These are phyloP conservation scores for Neodiprion virginianus DNA, from an alignment of 1,140 invertebrate genomes.

Conservation along the genomic window DNA sequence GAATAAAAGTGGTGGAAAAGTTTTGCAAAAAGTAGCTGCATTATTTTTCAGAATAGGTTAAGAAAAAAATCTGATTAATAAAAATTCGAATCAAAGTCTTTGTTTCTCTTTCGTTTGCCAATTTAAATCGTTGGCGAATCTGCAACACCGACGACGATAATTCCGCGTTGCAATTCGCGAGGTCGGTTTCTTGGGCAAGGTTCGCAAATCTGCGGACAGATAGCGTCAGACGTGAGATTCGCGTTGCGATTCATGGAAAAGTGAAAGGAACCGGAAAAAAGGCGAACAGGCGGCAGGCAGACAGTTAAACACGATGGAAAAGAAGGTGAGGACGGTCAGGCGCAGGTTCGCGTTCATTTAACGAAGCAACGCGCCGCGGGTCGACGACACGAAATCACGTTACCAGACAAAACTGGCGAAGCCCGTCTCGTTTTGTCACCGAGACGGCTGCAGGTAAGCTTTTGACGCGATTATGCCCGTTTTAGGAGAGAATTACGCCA, in stretches of 20 bases:
- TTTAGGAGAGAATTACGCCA: slow-evolving; percentile 5
- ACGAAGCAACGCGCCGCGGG: slow-evolving; percentile 15
- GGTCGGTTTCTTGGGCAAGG: too few species aligned
- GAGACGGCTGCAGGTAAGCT: slow-evolving; percentile 31
- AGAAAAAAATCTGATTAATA: not conserved
- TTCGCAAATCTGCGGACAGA: too few species aligned
- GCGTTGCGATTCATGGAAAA: not conserved
- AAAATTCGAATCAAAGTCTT: not conserved
- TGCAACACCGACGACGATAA: not conserved
- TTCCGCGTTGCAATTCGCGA: too few species aligned
- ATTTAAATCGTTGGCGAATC: not conserved
- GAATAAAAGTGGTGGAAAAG: not conserved
- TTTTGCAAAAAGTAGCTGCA: not conserved
- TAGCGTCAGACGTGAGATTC: too few species aligned
- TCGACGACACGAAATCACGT: slow-evolving; percentile 46
- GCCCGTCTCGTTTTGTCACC: slow-evolving; percentile 32
- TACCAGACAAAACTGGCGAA: slow-evolving; percentile 36
- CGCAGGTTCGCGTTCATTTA: not conserved
- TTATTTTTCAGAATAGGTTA: not conserved
- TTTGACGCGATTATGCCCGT: slow-evolving; percentile 34
- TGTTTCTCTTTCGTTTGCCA: not conserved
- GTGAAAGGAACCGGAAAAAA: not conserved
- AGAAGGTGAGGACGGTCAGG: slow-evolving; percentile 30
- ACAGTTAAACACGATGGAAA: not conserved
- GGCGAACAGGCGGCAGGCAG: not conserved